Evolutionary conservation across 1,140 invertebrate genomes (phyloP).

Genomic region (Latrodectus geometricus): DNA sequence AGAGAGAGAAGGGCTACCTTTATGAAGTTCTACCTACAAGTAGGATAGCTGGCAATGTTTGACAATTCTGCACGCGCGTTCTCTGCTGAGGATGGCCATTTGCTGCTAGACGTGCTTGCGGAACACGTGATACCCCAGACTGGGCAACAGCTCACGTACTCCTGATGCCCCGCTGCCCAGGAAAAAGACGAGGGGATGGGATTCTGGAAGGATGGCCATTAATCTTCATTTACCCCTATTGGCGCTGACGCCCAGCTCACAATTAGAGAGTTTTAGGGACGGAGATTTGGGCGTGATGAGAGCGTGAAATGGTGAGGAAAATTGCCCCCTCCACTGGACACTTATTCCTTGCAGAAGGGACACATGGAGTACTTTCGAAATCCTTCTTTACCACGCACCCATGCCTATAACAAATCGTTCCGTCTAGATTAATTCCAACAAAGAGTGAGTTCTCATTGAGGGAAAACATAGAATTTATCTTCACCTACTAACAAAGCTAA

Average conservation of each 20-base stretch:
- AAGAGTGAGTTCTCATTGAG: too few relatives aligned
- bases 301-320: conserved; percentile 46
- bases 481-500: too few relatives aligned
- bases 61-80: conserved; percentile 58
- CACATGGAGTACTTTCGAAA: neutral
- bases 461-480: too few relatives aligned
- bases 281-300: conserved; percentile 54
- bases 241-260: conserved; percentile 54
- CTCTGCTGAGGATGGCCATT: conserved; percentile 44
- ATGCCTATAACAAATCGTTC: too few relatives aligned
- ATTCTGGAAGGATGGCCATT: conserved; percentile 34
- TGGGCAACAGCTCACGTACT: conserved; percentile 24
- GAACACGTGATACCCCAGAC: conserved; percentile 15
- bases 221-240: conserved; percentile 60
- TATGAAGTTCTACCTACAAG: neutral
- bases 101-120: conserved; percentile 37
- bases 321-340: conserved; percentile 6
- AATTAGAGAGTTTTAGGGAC: conserved; percentile 56
- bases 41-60: conserved; percentile 51
- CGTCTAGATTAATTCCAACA: too few relatives aligned
- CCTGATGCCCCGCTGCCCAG: neutral
- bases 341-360: neutral
- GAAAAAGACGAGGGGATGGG: conserved; percentile 45
- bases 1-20: neutral
- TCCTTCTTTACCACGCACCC: too few relatives aligned